phyloP scores from a whole-genome alignment of 2,888 invertebrate species.

The Kryphioiulus occultus region DNA sequence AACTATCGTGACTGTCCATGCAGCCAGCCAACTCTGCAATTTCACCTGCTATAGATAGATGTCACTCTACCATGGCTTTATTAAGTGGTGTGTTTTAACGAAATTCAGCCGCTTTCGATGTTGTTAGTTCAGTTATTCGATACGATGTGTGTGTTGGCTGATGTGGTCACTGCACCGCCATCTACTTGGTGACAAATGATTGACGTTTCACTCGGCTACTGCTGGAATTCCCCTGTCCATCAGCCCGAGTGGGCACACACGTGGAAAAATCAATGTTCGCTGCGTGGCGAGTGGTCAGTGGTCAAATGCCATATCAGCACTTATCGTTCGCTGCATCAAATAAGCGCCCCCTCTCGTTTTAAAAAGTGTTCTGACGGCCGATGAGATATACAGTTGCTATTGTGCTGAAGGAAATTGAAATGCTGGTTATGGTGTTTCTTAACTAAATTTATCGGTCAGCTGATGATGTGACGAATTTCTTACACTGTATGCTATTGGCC shows the following conservation, averaged over 20 bases:
- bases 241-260: background rate
- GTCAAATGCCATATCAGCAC: conserved; percentile 27
- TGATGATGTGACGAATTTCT: no score
- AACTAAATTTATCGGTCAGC: no score
- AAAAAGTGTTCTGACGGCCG: background rate
- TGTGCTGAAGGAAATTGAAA: no score
- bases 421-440: no score
- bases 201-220: conserved; percentile 21
- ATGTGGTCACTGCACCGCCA: background rate
- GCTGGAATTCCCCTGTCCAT: conserved; percentile 32
- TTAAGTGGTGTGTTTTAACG: conserved; percentile 39
- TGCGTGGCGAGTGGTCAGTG: background rate
- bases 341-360: background rate
- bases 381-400: background rate
- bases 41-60: background rate
- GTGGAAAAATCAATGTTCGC: background rate
- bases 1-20: no score
- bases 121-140: conserved; percentile 30
- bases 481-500: no score
- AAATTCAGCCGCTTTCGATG: background rate
- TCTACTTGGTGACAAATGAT: background rate
- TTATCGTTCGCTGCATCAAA: background rate
- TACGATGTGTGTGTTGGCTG: background rate
- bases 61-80: background rate
- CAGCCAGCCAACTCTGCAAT: background rate